These are phyloP conservation scores for Pempheris klunzingeri DNA, from an alignment of 2,797 vertebrate species.

Conservation along the genomic window DNA sequence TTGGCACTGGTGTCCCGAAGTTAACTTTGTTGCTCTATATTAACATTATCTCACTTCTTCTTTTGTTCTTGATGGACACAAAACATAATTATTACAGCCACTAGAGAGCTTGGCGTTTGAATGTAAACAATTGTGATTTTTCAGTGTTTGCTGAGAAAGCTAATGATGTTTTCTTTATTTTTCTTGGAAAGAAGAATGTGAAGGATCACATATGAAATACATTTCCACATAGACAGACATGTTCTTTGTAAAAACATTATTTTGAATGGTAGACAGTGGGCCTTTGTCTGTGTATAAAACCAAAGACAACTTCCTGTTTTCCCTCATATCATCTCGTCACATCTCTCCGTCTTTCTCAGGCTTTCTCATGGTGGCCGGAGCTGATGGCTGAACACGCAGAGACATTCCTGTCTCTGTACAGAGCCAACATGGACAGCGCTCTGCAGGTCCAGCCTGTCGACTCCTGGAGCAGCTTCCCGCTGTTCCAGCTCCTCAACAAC, in stretches of 20 bases:
- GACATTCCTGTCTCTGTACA: slow-evolving; percentile 93
- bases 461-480: slow-evolving; percentile 96
- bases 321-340: neutral
- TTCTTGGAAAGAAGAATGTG: too few species aligned
- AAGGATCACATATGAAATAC: neutral
- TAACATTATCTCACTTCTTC: neutral
- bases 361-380: slow-evolving; percentile 96
- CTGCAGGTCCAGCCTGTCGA: slow-evolving; percentile 92
- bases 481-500: slow-evolving; percentile 97
- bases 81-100: too few species aligned
- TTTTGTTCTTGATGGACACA: too few species aligned
- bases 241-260: too few species aligned
- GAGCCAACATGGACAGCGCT: slow-evolving; percentile 91
- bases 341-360: slow-evolving; percentile 78
- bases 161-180: too few species aligned
- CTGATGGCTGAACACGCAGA: slow-evolving; percentile 93
- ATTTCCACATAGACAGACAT: too few species aligned
- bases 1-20: neutral
- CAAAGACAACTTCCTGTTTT: neutral
- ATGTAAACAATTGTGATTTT: too few species aligned
- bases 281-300: neutral
- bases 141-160: too few species aligned
- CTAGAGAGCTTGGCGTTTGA: too few species aligned
- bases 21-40: too few species aligned
- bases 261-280: neutral